Conservation (phyloP, 2,113 vertebrate genomes). For the Chiloscyllium plagiosum region DNA sequence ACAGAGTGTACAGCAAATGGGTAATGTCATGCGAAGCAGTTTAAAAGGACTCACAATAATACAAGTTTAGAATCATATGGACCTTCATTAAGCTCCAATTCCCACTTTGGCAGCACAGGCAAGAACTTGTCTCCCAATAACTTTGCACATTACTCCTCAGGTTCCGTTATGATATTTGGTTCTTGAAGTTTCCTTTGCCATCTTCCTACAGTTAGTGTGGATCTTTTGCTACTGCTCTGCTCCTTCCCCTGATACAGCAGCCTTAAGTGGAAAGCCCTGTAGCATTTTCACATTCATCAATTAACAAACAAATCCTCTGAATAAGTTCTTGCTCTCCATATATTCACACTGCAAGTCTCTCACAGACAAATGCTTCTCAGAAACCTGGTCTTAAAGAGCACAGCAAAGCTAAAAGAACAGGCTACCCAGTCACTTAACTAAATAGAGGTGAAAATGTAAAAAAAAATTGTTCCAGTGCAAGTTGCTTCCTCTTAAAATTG, state of each 20-base stretch:
- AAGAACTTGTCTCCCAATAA: neutral
- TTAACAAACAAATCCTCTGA: conserved; percentile 9
- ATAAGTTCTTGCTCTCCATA: neutral
- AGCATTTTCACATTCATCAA: neutral
- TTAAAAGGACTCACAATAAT: neutral
- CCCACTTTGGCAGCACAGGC: neutral
- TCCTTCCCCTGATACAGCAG: neutral
- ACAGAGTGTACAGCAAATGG: neutral
- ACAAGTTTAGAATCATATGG: neutral
- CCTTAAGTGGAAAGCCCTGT: neutral
- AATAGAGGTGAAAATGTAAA: neutral
- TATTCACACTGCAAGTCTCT: neutral
- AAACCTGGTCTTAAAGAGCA: neutral
- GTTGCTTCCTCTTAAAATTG: neutral
- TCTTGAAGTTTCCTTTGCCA: neutral
- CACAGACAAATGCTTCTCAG: neutral
- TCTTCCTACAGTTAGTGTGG: neutral
- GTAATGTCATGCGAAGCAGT: neutral
- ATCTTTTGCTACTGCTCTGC: neutral
- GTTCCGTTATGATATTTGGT: neutral
- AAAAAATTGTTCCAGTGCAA: neutral
- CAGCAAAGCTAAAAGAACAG: neutral
- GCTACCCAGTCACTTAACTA: neutral
- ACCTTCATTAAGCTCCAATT: neutral
- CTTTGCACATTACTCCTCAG: neutral